Evolutionary conservation across 2,113 vertebrate genomes (phyloP), one percentile per base, ranked within the genome.

Genomic region (Coryphaenoides rupestris): DNA sequence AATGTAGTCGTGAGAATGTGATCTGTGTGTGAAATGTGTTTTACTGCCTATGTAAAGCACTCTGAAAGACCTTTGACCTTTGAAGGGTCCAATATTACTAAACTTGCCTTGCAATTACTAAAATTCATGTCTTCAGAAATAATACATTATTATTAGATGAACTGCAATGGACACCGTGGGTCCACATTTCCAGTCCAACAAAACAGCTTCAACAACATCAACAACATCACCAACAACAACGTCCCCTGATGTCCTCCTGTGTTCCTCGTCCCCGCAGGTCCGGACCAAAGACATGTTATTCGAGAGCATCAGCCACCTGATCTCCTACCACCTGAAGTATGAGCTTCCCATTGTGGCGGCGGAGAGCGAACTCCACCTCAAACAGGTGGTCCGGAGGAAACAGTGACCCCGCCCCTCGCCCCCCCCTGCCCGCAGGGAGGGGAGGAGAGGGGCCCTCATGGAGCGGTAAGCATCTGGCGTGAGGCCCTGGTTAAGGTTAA

Each of bases 201-300:
- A 6, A 7, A 40, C 33, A 40, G 13, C 33, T 7, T 7, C 28
- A 33, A 33, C 28, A 28, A 28, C 26, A 28, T 4, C 26, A 28
- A 28, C 26, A 33, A 33, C 28, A 33, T 7, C 28, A 33, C 5
- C 1, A 33, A 33, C 5, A 33, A 10, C 28, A 33, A 33, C 5
- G 28, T 33, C 28, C 28, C 47, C 47, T 50, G 47, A 50, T 50
- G 47, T n/a, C 33, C 19, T 58, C 57, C 24, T 33, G 17, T 58
- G 17, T 46, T 22, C 21, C 19, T 1, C 1, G 45, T 64, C 52
- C 14, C 2, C 22, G n/a, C 79, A 98, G 97, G 97, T 99, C 46
- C 91, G 97, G 59, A 99, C 97, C 7, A 99, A 98, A 89, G 96
- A 99, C 0, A 94, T 98, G 88, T 83, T 98, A 55, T 99, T 99